These are phyloP conservation scores for Elachura formosa DNA, from an alignment of 2,113 vertebrate genomes.

Conservation along the genomic window DNA sequence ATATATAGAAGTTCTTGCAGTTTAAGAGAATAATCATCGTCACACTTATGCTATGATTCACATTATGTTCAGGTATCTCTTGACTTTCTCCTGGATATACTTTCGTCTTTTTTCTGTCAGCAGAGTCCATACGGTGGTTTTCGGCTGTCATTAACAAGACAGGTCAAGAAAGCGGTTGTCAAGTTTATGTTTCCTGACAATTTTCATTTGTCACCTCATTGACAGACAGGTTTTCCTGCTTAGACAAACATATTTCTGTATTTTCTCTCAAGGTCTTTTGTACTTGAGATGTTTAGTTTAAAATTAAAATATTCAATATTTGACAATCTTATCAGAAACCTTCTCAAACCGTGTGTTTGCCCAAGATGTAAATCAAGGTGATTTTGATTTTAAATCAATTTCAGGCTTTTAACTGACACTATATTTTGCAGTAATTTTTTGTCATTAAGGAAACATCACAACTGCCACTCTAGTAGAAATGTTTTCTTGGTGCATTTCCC, in stretches of 20 bases:
- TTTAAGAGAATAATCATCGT: background rate
- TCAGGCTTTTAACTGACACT: background rate
- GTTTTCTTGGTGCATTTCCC: background rate
- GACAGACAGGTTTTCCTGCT: background rate
- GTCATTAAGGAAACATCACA: background rate
- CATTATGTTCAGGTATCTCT: accelerated
- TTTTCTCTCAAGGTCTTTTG: background rate
- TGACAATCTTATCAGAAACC: background rate
- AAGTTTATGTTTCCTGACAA: background rate
- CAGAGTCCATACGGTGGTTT: background rate
- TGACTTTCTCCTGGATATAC: background rate
- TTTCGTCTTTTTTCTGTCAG: background rate
- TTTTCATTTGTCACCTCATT: background rate
- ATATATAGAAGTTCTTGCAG: background rate
- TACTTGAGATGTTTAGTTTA: background rate
- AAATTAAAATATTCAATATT: background rate
- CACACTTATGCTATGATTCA: background rate
- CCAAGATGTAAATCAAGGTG: background rate
- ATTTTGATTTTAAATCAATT: constrained; percentile 2
- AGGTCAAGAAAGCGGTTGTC: background rate
- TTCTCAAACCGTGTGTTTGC: background rate
- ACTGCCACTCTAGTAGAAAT: background rate
- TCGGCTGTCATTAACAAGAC: background rate
- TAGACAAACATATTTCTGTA: background rate
- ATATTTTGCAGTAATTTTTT: background rate